These are phyloP conservation scores for Micronisus gabar DNA, from an alignment of 2,113 vertebrate genomes.

Conservation along the genomic window DNA sequence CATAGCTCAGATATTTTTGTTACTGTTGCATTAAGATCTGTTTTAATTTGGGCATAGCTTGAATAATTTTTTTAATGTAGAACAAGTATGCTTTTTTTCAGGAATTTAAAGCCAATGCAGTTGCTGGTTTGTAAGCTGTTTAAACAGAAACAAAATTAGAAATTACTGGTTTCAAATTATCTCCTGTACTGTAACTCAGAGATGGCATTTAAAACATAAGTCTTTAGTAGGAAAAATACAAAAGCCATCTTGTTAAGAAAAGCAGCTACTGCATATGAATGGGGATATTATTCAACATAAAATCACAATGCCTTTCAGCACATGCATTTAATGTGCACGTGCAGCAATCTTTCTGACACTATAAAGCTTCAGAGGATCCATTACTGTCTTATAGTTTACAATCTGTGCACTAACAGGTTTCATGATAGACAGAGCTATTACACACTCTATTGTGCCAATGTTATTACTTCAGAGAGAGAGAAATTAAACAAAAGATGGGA, in stretches of 20 bases:
- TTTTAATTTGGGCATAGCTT: background rate
- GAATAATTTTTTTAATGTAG: background rate
- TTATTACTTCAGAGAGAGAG: background rate
- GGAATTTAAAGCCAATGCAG: background rate
- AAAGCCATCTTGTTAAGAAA: background rate
- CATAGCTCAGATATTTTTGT: background rate
- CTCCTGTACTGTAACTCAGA: background rate
- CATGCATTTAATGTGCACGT: background rate
- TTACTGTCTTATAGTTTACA: constrained; percentile 32
- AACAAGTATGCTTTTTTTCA: background rate
- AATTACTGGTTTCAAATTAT: background rate
- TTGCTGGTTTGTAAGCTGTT: background rate
- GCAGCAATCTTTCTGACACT: constrained; percentile 5
- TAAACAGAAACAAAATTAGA: background rate
- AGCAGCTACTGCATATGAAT: background rate
- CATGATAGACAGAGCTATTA: background rate
- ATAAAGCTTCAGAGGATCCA: background rate
- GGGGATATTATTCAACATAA: background rate
- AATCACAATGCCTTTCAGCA: constrained; percentile 11
- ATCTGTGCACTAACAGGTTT: background rate
- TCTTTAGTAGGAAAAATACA: background rate
- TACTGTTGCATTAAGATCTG: background rate
- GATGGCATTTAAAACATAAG: background rate
- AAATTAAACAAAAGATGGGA: background rate
- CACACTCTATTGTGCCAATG: background rate